Base-by-base conservation (phyloP, 2,888 invertebrate species). In the Mythimna ferrago region DNA sequence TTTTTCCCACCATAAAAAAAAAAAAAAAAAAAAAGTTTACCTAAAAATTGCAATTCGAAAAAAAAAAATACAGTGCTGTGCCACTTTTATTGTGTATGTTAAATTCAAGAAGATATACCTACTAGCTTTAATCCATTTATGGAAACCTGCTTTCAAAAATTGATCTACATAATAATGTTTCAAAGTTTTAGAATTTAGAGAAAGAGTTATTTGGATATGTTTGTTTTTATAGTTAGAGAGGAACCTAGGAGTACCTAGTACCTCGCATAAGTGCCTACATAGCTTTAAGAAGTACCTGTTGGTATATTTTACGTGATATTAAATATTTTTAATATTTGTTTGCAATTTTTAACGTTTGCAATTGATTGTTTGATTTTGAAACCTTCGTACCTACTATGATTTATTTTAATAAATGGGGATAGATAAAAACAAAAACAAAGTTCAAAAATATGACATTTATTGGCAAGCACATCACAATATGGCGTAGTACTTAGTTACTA, bases 221-320 rank as follows among this genome's bases (percentile, higher is more conserved):
- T 70, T 68, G 61, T 80, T 81, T 58, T 35, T 62, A 57, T 58
- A 7, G 51, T 69, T 77, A 78, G 54, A 79, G 71, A 74, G 80
- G 78, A 61, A 32, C n/a, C 64, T 84, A 86, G 82, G 72, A 70
- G 73, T 65, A 73, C 73, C 86, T 87, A 85, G 2, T 57, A 63
- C 58, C 73, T 75, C 66, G 51, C 14, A 16, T 68, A 75, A 69
- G 76, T 78, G 73, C 78, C 80, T 81, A 75, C 32, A 87, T 88
- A 93, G 92, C 90, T 94, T 92, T 94, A 94, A 92, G 87, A 85
- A 89, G 88, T 95, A 94, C 95, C 94, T 89, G 82, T 86, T 76
- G 94, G 94, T 94, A 94, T 65, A 84, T 84, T 76, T 83, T 76
- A 78, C 72, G 69, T 86, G 78, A 81, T 78, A 82, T 83, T 81